Conservation (phyloP, 2,888 invertebrate genomes). For the Oligia latruncula region DNA sequence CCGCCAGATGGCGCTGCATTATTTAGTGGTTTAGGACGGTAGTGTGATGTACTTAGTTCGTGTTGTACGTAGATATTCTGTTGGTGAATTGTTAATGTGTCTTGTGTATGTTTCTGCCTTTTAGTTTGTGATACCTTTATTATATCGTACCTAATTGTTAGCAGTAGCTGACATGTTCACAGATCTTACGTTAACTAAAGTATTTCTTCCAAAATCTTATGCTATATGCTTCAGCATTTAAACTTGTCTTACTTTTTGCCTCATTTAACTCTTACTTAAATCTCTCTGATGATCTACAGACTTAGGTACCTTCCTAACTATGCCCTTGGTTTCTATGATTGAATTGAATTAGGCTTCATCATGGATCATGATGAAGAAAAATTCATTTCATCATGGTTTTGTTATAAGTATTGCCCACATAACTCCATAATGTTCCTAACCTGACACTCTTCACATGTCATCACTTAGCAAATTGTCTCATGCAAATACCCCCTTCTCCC, state of each 20-base stretch:
- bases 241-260: background rate
- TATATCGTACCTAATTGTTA: background rate
- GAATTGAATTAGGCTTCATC: background rate
- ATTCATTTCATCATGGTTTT: background rate
- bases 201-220: background rate
- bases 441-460: constrained; percentile 49
- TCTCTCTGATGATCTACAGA: background rate
- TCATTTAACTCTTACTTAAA: background rate
- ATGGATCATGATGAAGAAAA: background rate
- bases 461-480: constrained; percentile 73
- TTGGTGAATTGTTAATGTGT: constrained; percentile 35
- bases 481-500: constrained; percentile 65
- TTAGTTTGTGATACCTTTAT: background rate
- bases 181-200: background rate
- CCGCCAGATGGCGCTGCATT: constrained; percentile 64
- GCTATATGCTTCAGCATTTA: background rate
- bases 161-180: background rate
- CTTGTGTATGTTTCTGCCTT: background rate
- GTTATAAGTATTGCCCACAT: background rate
- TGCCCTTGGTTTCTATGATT: too few relatives aligned
- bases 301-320: too few relatives aligned
- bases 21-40: constrained; percentile 63
- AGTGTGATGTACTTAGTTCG: constrained; percentile 41
- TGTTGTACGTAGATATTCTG: constrained; percentile 32
- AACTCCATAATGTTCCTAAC: background rate